Conservation (phyloP, 1,140 invertebrate genomes). For the Spodoptera litura region DNA sequence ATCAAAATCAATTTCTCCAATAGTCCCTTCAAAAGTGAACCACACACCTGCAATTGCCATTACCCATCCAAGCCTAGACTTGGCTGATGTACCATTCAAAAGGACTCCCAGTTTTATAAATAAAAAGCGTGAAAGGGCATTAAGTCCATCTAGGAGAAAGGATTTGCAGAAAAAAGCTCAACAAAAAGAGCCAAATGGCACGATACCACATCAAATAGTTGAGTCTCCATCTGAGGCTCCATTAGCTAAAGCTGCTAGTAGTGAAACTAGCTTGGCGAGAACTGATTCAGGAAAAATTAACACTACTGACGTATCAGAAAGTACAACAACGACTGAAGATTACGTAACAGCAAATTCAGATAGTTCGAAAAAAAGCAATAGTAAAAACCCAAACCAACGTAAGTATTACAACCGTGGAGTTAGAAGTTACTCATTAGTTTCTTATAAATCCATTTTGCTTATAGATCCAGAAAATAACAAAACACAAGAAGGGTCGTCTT, state of each 20-base stretch:
- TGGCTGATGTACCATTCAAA: conserved; percentile 81
- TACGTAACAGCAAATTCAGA: conserved; percentile 95
- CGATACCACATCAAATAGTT: conserved; percentile 73
- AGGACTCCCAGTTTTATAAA: conserved; percentile 83
- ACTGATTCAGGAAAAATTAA: conserved; percentile 92
- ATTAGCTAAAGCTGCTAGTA: conserved; percentile 72
- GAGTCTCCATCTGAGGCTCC: conserved; percentile 75
- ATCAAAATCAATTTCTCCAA: conserved; percentile 72
- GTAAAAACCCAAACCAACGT: conserved; percentile 80
- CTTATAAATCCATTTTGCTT: conserved; percentile 53
- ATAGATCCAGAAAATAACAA: conserved; percentile 83
- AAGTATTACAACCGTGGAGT: conserved; percentile 53
- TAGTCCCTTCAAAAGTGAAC: conserved; percentile 71
- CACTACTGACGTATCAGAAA: conserved; percentile 92
- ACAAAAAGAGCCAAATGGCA: conserved; percentile 81
- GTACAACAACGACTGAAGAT: conserved; percentile 94
- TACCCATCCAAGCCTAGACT: conserved; percentile 82
- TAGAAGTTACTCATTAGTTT: background rate
- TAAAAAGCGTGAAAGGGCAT: conserved; percentile 83
- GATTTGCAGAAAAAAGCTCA: conserved; percentile 81
- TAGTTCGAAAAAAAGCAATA: conserved; percentile 87
- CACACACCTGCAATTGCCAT: conserved; percentile 85
- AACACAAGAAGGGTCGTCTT: conserved; percentile 90
- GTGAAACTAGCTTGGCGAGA: conserved; percentile 84
- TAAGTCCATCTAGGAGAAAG: conserved; percentile 84